Conservation (phyloP, 1,140 invertebrate genomes). For the Aphaenogaster rudis region DNA sequence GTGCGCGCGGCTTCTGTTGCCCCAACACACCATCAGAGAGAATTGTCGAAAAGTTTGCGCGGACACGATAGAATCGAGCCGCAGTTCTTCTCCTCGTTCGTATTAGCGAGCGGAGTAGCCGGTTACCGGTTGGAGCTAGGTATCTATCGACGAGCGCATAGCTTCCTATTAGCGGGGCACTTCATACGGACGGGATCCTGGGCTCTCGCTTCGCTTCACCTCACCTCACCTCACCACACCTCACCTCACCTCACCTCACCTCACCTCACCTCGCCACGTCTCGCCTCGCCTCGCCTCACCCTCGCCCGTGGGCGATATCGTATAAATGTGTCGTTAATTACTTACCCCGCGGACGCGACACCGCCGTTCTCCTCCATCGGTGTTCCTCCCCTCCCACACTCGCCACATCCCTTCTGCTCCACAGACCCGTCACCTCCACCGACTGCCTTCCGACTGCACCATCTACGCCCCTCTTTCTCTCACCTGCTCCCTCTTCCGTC, state of each 20-base stretch:
- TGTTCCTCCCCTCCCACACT: constrained; percentile 67
- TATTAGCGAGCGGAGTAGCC: constrained; percentile 64
- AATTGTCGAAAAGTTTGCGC: constrained; percentile 57
- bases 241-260: constrained; percentile 48
- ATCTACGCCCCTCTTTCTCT: constrained; percentile 64
- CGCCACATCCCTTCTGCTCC: constrained; percentile 60
- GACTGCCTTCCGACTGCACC: constrained; percentile 74
- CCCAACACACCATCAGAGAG: neutral
- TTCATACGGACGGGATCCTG: constrained; percentile 81
- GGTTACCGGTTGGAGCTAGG: constrained; percentile 71
- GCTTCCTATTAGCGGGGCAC: constrained; percentile 83
- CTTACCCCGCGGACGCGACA: constrained; percentile 82
- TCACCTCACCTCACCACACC: constrained; percentile 34
- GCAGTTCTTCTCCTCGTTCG: constrained; percentile 56
- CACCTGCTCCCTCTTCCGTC: neutral
- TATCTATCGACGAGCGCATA: constrained; percentile 83
- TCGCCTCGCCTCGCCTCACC: constrained; percentile 47
- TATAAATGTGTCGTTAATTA: constrained; percentile 87
- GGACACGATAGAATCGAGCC: constrained; percentile 35
- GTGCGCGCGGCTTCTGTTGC: neutral
- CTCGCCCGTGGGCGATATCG: constrained; percentile 81
- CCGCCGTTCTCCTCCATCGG: constrained; percentile 76
- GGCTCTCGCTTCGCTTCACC: constrained; percentile 64
- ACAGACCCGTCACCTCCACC: constrained; percentile 73
- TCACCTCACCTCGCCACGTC: constrained; percentile 27